Base-by-base conservation (phyloP, 2,888 invertebrate species). In the Ypsolopha sequella region DNA sequence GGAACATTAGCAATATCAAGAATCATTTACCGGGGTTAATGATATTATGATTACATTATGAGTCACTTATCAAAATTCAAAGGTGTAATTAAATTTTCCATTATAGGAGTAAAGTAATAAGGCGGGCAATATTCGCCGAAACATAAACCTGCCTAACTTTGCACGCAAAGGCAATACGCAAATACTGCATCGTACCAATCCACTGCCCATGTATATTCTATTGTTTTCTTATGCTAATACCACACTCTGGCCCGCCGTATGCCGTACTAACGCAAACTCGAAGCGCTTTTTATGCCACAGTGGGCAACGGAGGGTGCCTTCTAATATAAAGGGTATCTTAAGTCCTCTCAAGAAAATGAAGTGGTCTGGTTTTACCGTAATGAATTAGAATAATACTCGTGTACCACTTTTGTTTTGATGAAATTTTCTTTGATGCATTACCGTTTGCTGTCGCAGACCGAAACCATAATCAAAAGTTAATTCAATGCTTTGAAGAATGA, bases 201-300 rank as follows among this genome's bases (percentile, higher is more conserved):
- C n/a, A 45, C 14, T 36, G 10, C 47, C 36, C 36, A 36, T 48
- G 47, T 48, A 48, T 48, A 49, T 50, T 53, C 57, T 59, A 64
- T 58, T 74, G 76, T 78, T 76, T 72, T 74, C 69, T 66, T 76
- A 78, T 78, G 78, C 64, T 68, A 76, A 79, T 80, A 62, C 55
- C 53, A 36, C 35, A n/a, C 36, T 48, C n/a, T 39, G 24, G 24
- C 24, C 24, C 24, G 4, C 24, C 24, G 4, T 24, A 24, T 24
- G 9, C 45, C 10, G 45, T 24, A 33, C 33, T 45, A 45, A 41
- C 41, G 11, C 41, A 41, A 41, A 45, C 45, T 45, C 34, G 10
- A 6, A 33, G 35, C 10, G 6, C 36, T 14, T 47, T 47, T 36
- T 47, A 38, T n/a, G 36, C 36, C 47, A 36, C 47, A 6, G 9